These are phyloP conservation scores for Drosophila nr. fundita DNA, from an alignment of 2,888 invertebrate species.

Conservation along the genomic window DNA sequence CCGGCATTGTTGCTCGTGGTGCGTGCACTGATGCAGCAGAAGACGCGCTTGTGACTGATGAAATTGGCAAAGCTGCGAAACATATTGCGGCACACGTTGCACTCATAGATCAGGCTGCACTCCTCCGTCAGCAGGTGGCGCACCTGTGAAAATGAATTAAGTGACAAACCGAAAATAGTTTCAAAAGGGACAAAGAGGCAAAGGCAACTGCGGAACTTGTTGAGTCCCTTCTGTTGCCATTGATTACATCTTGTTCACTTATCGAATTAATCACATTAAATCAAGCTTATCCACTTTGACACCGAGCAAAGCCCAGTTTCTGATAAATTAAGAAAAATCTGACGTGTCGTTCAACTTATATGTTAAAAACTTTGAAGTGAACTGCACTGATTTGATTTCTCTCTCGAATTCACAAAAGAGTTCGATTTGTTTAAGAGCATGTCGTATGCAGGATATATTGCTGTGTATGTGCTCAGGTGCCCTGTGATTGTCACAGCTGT, in stretches of 20 bases:
- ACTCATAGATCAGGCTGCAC: constrained; percentile 95
- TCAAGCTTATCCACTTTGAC: background rate
- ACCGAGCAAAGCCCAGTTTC: background rate
- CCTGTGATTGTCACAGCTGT: background rate
- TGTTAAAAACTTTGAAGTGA: background rate
- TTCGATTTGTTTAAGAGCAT: background rate
- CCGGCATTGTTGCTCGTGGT: constrained; percentile 49
- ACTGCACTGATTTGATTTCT: background rate
- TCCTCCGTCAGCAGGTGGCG: constrained; percentile 91
- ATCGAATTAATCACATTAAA: background rate
- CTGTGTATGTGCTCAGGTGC: background rate
- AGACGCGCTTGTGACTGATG: constrained; percentile 94
- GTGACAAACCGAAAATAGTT: background rate
- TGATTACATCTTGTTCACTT: background rate
- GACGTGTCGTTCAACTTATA: background rate
- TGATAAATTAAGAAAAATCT: background rate
- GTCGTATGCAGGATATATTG: background rate
- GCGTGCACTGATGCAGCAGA: constrained; percentile 87
- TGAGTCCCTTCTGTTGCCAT: background rate
- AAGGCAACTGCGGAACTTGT: background rate
- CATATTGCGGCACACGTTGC: constrained; percentile 93
- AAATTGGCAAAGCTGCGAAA: constrained; percentile 95
- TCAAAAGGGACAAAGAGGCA: background rate
- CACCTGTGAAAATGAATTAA: constrained; percentile 86
- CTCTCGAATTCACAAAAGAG: background rate